These are phyloP conservation scores for Menidia beryllina DNA, from an alignment of 2,113 vertebrate genomes.

Conservation along the genomic window DNA sequence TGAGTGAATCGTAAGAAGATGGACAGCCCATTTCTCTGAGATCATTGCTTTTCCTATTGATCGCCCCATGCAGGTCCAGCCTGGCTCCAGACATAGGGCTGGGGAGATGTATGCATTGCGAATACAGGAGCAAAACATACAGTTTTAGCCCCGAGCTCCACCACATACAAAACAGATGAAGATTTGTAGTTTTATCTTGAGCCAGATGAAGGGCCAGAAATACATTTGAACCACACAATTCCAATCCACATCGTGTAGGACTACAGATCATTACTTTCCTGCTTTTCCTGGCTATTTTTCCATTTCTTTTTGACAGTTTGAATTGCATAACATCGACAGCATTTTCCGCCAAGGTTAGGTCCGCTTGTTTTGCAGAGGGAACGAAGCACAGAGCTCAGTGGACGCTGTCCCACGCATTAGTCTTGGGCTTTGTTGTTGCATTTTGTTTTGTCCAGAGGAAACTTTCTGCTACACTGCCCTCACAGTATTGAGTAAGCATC, in stretches of 20 bases:
- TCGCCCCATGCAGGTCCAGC: constrained; percentile 50
- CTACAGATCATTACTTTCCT: constrained; percentile 1
- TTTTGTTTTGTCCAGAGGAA: constrained; percentile 59
- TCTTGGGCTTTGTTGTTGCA: constrained; percentile 46
- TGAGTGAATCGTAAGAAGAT: constrained; percentile 64
- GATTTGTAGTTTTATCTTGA: constrained; percentile 6
- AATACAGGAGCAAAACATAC: constrained; percentile 33
- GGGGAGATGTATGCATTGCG: constrained; percentile 28
- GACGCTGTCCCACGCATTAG: constrained; percentile 10
- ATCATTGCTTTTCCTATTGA: constrained; percentile 75
- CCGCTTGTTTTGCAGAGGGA: constrained; percentile 1
- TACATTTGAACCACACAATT: constrained; percentile 8
- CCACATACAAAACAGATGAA: constrained; percentile 18
- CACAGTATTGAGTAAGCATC: constrained; percentile 78
- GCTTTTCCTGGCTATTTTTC: background rate
- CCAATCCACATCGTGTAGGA: constrained; percentile 9
- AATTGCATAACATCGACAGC: background rate
- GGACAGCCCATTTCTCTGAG: constrained; percentile 66
- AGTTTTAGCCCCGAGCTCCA: constrained; percentile 25
- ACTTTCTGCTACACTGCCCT: constrained; percentile 70
- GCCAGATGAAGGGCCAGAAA: constrained; percentile 8
- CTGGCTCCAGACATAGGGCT: constrained; percentile 47
- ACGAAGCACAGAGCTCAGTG: background rate
- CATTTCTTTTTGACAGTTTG: background rate
- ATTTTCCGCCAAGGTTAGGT: background rate